Conservation (phyloP, 1,140 invertebrate species). For the Drosophila micromelanica region DNA sequence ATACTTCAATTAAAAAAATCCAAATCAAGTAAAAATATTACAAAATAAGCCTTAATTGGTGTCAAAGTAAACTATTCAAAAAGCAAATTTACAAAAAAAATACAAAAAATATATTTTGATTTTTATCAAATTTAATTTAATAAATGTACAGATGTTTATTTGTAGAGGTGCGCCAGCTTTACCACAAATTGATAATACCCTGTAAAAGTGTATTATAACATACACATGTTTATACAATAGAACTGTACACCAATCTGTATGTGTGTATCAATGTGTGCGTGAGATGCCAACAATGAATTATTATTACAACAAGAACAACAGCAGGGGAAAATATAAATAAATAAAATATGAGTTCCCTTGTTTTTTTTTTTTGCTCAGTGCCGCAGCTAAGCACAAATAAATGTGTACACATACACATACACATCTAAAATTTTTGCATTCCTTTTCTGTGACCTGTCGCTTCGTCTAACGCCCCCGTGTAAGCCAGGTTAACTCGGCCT, state of each 20-base stretch:
- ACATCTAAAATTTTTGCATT: constrained; percentile 54
- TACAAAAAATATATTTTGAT: too few species aligned
- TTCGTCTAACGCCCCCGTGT: constrained; percentile 34
- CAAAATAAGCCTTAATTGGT: too few species aligned
- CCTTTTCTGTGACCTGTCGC: constrained; percentile 47
- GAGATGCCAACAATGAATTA: constrained; percentile 72
- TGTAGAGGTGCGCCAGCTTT: too few species aligned
- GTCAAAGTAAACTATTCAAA: too few species aligned
- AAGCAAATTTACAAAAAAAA: too few species aligned
- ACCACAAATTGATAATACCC: constrained; percentile 7
- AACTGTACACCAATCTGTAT: constrained; percentile 23
- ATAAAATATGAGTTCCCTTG: constrained; percentile 74
- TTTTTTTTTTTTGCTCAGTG: constrained; percentile 38
- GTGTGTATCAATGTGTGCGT: constrained; percentile 36
- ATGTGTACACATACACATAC: constrained; percentile 15
- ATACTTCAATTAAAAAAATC: too few species aligned
- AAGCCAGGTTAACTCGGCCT: constrained; percentile 39
- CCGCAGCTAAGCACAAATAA: constrained; percentile 35
- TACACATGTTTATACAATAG: constrained; percentile 30
- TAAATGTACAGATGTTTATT: too few species aligned
- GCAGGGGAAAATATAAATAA: constrained; percentile 67
- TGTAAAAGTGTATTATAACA: constrained; percentile 33
- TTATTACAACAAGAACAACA: constrained; percentile 72
- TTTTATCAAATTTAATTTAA: too few species aligned
- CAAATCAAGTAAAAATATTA: too few species aligned